Base-by-base conservation (phyloP, 2,113 vertebrate genomes). In the Rousettus leschenaultii region DNA sequence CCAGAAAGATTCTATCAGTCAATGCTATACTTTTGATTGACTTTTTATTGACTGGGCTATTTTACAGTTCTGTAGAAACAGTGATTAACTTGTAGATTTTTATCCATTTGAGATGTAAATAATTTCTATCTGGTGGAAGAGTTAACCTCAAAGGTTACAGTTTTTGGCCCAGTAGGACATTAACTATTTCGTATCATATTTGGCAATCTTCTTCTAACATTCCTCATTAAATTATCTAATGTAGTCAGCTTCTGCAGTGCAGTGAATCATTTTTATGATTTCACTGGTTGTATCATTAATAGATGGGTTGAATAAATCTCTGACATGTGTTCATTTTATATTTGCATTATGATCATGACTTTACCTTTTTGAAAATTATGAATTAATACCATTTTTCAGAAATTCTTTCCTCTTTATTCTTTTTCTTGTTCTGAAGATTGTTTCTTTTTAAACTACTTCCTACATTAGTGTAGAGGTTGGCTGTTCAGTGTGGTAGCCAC, bases 311-410 rank as follows among this genome's bases (percentile, higher is more conserved):
- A 87, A 38, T 94, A 78, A 63, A 86, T 71, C 16, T 68, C 51
- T 55, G 43, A 61, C 6, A 0, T 65, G 2, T 89, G 7, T 43
- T 94, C 10, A 66, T 53, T 77, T 94, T 65, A 18, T 82, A 51
- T 95, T 86, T 94, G 61, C 22, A 8, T 90, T 86, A 71, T 18
- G 55, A n/a, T 45, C n/a, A 26, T 73, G 19, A 73, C 83, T 95
- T 92, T 92, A 84, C 61, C 73, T 77, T 86, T 86, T 75, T 61
- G 48, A 78, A 94, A 83, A 83, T 73, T 65, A 28, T n/a, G 66
- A 91, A 61, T 94, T 59, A 63, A 22, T 22, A 78, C 0, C 8
- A 19, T 95, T 77, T n/a, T 71, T 87, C 63, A 85, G 66, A 78
- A 88, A 45, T 53, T 55, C 11, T 51, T 86, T 66, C n/a, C 13